Evolutionary conservation across 2,113 vertebrate genomes (phyloP).

Genomic region (Phycodurus eques): DNA sequence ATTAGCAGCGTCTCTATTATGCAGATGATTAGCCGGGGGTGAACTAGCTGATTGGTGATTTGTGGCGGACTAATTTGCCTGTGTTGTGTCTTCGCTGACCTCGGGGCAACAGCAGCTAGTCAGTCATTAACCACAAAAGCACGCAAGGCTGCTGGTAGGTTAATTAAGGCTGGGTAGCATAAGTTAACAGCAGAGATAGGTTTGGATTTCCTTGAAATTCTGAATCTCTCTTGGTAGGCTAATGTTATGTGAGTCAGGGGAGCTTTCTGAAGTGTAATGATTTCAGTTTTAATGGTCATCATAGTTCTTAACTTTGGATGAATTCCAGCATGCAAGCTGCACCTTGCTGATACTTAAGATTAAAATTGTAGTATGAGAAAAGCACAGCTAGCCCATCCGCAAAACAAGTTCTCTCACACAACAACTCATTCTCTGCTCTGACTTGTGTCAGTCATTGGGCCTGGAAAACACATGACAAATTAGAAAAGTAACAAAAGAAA

Average conservation of each 20-base stretch:
- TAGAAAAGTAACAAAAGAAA: no score
- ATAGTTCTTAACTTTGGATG: no score
- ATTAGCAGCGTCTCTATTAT: slow-evolving; percentile 55
- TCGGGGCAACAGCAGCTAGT: slow-evolving; percentile 50
- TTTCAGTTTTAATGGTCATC: neutral
- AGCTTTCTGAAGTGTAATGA: neutral
- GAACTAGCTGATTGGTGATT: slow-evolving; percentile 55
- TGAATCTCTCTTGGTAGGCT: neutral
- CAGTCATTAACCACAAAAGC: slow-evolving; percentile 54
- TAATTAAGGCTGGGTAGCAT: slow-evolving; percentile 65
- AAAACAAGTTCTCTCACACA: no score
- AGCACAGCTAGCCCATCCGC: no score
- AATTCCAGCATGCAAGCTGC: no score
- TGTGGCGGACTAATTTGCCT: slow-evolving; percentile 52
- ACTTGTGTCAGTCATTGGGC: no score
- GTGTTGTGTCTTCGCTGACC: slow-evolving; percentile 54
- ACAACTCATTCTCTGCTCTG: no score
- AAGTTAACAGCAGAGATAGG: slow-evolving; percentile 35
- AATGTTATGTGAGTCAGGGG: slow-evolving; percentile 14
- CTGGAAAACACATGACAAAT: no score
- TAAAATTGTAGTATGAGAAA: no score
- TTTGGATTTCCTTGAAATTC: neutral
- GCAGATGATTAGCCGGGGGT: slow-evolving; percentile 55
- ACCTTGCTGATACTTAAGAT: no score
- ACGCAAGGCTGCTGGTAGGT: slow-evolving; percentile 52